Evolutionary conservation across 2,888 invertebrate species (phyloP), one percentile per base, ranked within the genome.

Genomic region (Lucinisca nassula): DNA sequence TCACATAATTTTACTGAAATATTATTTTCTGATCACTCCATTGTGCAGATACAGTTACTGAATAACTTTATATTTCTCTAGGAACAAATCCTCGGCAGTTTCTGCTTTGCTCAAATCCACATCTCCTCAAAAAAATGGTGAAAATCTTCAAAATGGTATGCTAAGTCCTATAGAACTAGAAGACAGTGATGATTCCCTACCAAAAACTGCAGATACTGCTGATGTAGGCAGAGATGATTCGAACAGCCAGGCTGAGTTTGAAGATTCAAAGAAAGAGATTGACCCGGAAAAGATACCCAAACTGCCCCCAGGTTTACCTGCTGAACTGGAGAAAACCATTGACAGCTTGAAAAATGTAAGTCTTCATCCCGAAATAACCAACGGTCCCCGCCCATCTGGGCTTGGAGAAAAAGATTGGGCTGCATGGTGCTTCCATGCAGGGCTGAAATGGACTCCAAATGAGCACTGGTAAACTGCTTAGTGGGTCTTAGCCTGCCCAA

Each of bases 301-400:
- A 84, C 82, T 93, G 32, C 97, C 97, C 8, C 96, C 96, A 0
- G 95, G 95, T 84, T 95, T 97, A 84, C 96, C 97, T 10, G 95
- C 96, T 51, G 96, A 96, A 55, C 94, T 97, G 80, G 96, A 96
- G 87, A 96, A 96, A 74, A 95, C 96, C 38, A 96, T 97, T 79
- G 96, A 95, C 78, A 95, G 96, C 83, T 94, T 97, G 55, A 97
- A 97, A 93, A 92, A 94, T 93, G 96, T 95, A 94, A 89, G 89
- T 95, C n/a, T 2, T 51, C n/a, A n/a, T n/a, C n/a, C n/a, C n/a
- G n/a, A n/a, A n/a, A n/a, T n/a, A n/a, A n/a, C n/a, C n/a, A n/a
- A n/a, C n/a, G n/a, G n/a, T n/a, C n/a, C n/a, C n/a, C n/a, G n/a
- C n/a, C n/a, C n/a, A n/a, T n/a, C n/a, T n/a, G n/a, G n/a, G n/a